These are phyloP conservation scores for human DNA, from an alignment of 2,113 vertebrate genomes.

Conservation along the genomic window GRCh38 chr20:57191001-57191500, in stretches of 20 bases:
- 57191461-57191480: too few relatives aligned
- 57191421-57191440: too few relatives aligned
- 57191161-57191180: background rate
- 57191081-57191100: background rate
- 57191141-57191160: background rate
- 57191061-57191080: background rate
- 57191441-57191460: too few relatives aligned
- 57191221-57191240: background rate
- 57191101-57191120: accelerated
- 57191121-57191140: background rate
- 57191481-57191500: too few relatives aligned
- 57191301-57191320: background rate
- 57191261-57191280: too few relatives aligned
- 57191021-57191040: background rate
- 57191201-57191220: background rate
- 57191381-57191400: too few relatives aligned
- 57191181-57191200: accelerated
- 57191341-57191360: background rate
- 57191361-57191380: background rate
- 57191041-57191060: background rate
- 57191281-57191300: accelerated
- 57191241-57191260: background rate
- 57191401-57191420: too few relatives aligned
- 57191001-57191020: background rate
- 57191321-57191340: accelerated